Percentiles rank a stretch among this genome's conserved stretches.
Conservation (phyloP, 2,113 vertebrate species). For the Campylorhamphus procurvoides region DNA sequence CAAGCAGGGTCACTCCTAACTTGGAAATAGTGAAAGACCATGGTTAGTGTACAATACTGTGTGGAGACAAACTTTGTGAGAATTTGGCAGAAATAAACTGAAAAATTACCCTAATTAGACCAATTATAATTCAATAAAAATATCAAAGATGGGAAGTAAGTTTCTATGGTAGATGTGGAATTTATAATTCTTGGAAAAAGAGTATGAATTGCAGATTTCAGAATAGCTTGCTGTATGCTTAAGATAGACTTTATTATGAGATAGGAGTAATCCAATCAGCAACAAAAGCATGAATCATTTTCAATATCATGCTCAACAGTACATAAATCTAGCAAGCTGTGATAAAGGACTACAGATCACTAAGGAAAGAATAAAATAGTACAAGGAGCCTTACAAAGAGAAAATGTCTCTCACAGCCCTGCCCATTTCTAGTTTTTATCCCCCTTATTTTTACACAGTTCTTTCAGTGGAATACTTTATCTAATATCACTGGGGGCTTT, state of each 20-base stretch:
- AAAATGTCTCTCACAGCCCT: neutral
- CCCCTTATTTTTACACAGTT: neutral
- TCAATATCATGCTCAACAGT: neutral
- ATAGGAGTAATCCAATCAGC: neutral
- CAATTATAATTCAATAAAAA: neutral
- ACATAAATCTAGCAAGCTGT: neutral
- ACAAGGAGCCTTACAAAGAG: neutral
- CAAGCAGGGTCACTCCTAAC: neutral
- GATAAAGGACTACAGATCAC: neutral
- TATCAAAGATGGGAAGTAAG: neutral
- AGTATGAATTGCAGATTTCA: neutral
- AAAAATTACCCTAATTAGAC: fast-evolving
- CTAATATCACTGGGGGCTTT: neutral
- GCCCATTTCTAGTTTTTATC: neutral
- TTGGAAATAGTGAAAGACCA: neutral
- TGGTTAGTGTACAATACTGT: neutral
- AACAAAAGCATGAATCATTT: neutral
- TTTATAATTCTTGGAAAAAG: neutral
- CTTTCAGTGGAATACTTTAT: neutral
- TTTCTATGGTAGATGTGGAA: neutral
- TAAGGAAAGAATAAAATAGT: neutral
- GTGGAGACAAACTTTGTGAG: neutral
- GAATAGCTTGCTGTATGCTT: neutral
- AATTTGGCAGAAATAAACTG: neutral
- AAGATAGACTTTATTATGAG: neutral